Evolutionary conservation across 2,797 vertebrate species (phyloP).

Genomic region (Gallinago nigripennis): DNA sequence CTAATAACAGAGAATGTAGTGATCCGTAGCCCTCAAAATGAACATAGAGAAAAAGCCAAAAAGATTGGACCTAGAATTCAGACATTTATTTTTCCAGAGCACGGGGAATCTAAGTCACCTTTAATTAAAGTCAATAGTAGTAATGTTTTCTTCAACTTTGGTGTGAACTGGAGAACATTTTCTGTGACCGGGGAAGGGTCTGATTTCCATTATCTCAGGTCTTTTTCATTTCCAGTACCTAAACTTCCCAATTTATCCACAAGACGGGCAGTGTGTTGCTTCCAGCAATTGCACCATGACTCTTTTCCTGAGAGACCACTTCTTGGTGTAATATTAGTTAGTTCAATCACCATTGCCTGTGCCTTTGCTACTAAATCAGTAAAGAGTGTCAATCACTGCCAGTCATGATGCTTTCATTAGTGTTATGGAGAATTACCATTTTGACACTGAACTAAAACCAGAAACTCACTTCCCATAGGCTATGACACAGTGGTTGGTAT

Average conservation of each 20-base stretch:
- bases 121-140: neutral
- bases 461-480: neutral
- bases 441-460: neutral
- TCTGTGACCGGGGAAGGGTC: neutral
- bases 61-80: neutral
- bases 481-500: neutral
- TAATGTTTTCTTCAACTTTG: neutral
- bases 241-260: slow-evolving; percentile 19
- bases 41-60: neutral
- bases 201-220: neutral
- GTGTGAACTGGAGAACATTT: neutral
- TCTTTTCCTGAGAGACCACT: neutral
- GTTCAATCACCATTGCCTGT: neutral
- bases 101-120: neutral
- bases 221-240: slow-evolving; percentile 13
- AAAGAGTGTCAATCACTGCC: neutral
- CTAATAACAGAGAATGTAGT: neutral
- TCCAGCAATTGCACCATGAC: neutral
- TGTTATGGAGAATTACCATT: neutral
- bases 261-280: neutral
- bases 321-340: neutral
- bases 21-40: neutral
- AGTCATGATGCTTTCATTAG: neutral
- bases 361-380: neutral
- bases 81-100: neutral